A percentile compares a stretch with the other conserved stretches of the same genome.
Evolutionary conservation across 2,113 vertebrate species (phyloP).

Genomic region (Herpetotheres cachinnans): DNA sequence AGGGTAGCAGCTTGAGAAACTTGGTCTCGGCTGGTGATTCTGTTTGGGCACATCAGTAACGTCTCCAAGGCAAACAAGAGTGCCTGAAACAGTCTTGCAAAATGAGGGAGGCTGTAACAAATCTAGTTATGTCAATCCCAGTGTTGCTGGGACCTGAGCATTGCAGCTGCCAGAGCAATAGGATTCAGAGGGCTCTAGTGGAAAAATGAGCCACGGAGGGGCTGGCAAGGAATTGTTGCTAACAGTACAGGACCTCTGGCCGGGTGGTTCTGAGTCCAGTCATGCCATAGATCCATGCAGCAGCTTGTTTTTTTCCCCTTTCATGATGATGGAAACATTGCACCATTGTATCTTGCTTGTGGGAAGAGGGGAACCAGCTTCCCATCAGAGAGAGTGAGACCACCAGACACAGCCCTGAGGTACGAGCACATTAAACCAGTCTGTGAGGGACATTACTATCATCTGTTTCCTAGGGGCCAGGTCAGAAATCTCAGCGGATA

Average conservation of each 20-base stretch:
- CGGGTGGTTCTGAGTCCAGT: not conserved
- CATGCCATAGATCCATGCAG: not conserved
- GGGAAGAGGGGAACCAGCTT: not conserved
- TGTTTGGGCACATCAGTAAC: not conserved
- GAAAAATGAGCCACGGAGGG: not conserved
- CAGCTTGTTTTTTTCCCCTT: not conserved
- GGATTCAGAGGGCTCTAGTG: not conserved
- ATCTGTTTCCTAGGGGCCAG: not conserved
- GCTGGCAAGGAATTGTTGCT: not conserved
- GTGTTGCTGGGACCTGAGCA: not conserved
- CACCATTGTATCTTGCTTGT: not conserved
- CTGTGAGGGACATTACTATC: not conserved
- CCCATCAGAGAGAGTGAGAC: not conserved
- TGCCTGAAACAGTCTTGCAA: slow-evolving; percentile 30
- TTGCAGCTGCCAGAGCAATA: not conserved
- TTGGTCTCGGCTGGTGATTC: not conserved
- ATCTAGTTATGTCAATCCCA: not conserved
- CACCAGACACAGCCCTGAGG: not conserved
- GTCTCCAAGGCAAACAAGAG: not conserved
- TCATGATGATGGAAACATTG: not conserved
- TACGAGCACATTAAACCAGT: not conserved
- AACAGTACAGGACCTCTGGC: not conserved
- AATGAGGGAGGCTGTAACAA: not conserved
- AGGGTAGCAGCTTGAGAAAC: not conserved
- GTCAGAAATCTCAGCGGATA: not conserved